A percentile compares a stretch with the other conserved stretches of the same genome.
These are phyloP conservation scores for Garra rufa DNA, from an alignment of 2,113 vertebrate species.

Conservation along the genomic window DNA sequence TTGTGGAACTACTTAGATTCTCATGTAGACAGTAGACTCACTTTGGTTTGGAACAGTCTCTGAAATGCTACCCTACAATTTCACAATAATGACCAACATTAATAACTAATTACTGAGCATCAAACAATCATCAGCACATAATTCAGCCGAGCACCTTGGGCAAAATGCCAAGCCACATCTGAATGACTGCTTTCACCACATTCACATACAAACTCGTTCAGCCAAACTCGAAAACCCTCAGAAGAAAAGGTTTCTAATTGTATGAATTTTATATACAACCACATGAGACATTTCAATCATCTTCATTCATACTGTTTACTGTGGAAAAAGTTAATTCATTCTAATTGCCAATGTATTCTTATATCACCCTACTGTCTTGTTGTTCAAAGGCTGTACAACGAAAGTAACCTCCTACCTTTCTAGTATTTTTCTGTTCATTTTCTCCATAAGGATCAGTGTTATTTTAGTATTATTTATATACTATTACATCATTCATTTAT, in stretches of 20 bases:
- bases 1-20: too few species aligned
- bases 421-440: not conserved
- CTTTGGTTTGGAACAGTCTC: not conserved
- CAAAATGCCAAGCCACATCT: constrained; percentile 6
- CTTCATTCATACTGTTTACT: not conserved
- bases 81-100: not conserved
- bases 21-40: not conserved
- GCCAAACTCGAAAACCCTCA: not conserved
- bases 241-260: not conserved
- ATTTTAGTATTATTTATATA: not conserved
- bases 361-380: constrained; percentile 2
- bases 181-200: not conserved
- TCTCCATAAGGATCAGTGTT: not conserved
- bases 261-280: not conserved
- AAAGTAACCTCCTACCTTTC: not conserved
- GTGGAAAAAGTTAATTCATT: not conserved
- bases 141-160: constrained; percentile 17
- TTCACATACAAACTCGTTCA: not conserved
- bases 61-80: constrained; percentile 20
- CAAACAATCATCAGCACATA: constrained; percentile 9
- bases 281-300: not conserved
- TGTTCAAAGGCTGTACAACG: too few species aligned
- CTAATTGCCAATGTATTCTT: not conserved
- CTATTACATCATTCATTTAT: not conserved
- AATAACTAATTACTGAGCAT: constrained; percentile 1